Base-by-base conservation (phyloP, 2,113 vertebrate genomes). In the Aix galericulata region DNA sequence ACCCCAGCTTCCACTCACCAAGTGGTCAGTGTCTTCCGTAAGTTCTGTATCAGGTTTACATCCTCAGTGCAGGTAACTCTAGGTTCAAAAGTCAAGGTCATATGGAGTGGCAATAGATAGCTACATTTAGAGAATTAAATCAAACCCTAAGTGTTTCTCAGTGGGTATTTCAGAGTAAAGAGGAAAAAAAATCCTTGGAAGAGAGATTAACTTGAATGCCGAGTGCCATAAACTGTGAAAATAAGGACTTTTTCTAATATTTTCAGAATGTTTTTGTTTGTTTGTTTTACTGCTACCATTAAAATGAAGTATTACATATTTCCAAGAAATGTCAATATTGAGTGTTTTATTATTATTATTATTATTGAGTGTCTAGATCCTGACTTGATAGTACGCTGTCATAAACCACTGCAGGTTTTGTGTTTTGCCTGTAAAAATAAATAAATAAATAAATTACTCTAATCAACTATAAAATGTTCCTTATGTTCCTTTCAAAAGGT, bases 401-500 rank as follows among this genome's bases (percentile, higher is more conserved):
- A 79, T 86, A 78, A 71, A 93, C 64, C n/a, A 50, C 11, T 52
- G 31, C 12, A 77, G 34, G 50, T 15, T 85, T 89, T 88, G 56
- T 75, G 40, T 69, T 89, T 73, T 69, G 26, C 13, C 40, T 75
- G 40, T 29, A 29, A 79, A 91, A 90, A 66, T 40, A 40, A 13
- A 40, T 40, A 40, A 40, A 40, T 13, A 40, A 40, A 40, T 40
- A 40, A 40, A 40, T 52, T 90, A 67, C 23, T 85, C 52, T 32
- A 82, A 79, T 71, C 3, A 69, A 13, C 22, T 80, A 82, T 77
- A 94, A 91, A 86, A 52, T 77, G 8, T 8, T 82, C 26, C 36
- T 91, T 93, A 52, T 77, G 8, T 8, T 85, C 26, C 36, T 91
- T 93, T 89, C 50, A 58, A 62, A 88, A 85, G 5, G 18, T 66